phyloP scores from a whole-genome alignment of 2,797 vertebrate genomes.

The Megaceryle alcyon region DNA sequence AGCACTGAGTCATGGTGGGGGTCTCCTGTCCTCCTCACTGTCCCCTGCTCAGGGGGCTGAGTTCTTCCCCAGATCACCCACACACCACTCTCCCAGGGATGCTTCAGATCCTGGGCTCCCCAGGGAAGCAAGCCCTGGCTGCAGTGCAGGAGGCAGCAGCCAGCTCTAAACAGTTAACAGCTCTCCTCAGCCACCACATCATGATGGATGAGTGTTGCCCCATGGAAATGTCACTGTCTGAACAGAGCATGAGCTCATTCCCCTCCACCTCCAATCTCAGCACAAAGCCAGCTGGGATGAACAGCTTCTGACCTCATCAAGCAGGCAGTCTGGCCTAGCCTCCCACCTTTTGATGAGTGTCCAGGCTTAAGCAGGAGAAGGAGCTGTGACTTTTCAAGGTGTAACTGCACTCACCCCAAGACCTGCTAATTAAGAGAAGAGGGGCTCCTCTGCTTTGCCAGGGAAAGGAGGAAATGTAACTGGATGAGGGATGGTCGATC shows the following conservation, averaged over 20 bases:
- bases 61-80: background rate
- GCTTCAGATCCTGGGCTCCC: background rate
- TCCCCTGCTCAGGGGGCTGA: accelerated
- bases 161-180: background rate
- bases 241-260: conserved; percentile 32
- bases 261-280: background rate
- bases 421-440: background rate
- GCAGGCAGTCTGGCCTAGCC: background rate
- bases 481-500: conserved; percentile 40
- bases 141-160: background rate
- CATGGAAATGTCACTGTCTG: conserved; percentile 57
- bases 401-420: background rate
- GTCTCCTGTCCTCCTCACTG: background rate
- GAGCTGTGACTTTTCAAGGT: background rate
- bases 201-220: conserved; percentile 60
- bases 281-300: accelerated
- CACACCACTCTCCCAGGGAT: background rate
- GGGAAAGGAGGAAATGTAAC: background rate
- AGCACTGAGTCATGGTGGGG: background rate
- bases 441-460: background rate
- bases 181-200: background rate
- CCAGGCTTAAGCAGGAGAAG: background rate
- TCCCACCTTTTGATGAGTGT: background rate
- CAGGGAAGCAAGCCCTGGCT: accelerated
- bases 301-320: background rate